Base-by-base conservation (phyloP, 2,888 invertebrate species). In the Leptarthrus brevirostris region DNA sequence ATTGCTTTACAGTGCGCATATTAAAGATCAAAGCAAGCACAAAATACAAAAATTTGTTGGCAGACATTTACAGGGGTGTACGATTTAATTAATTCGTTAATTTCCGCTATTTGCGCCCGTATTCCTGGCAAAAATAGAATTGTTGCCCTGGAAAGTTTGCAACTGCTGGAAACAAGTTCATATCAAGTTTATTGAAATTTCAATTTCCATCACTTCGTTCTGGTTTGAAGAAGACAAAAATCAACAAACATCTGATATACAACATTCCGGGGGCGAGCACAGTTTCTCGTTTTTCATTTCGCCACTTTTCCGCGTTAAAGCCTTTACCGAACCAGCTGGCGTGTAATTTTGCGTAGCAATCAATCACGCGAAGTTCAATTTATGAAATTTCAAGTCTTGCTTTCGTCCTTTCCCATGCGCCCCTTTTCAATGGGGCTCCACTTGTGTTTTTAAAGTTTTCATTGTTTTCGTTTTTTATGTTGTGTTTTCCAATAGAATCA, bases 291-390 rank as follows among this genome's bases (percentile, higher is more conserved):
- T 66, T 66, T 66, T 47, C 47, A 66, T 26, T 66, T 66, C 47
- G 18, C 66, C 61, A 22, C 40, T 61, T 40, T 61, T 26, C 47
- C 61, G 61, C 61, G 40, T 61, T 61, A 22, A 61, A 61, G 61
- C 61, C 61, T 66, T 47, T 47, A 22, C 49, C 16, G 24, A 66
- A 24, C 52, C 70, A 70, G 70, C 52, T 70, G 70, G 53, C 34
- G 70, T 70, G 34, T 34, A 70, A 70, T 70, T 70, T 70, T 70
- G 70, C 70, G 70, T 70, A 70, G 53, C 70, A 70, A 70, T 70
- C 70, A 70, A 70, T 70, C 70, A 70, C 53, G 34, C 66, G 52
- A 53, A 30, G 34, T 70, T 70, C 70, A 70, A 52, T 70, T 70
- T 70, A 70, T 70, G 53, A 70, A 70, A 70, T 70, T 36, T 52